Evolutionary conservation across 1,140 invertebrate species (phyloP).

Genomic region (Macrosteles quadrilineatus): DNA sequence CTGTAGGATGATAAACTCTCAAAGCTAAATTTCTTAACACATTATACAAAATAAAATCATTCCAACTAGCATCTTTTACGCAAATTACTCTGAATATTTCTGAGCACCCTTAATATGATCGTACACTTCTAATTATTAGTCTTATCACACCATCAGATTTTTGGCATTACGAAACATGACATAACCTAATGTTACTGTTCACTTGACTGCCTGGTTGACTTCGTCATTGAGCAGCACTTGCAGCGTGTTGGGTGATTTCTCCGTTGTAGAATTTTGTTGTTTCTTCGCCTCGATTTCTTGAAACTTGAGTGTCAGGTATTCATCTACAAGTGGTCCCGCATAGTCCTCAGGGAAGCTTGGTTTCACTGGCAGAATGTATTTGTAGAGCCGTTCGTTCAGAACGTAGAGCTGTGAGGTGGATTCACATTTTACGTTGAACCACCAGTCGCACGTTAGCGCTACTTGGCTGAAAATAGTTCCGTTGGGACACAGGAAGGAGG

Average conservation of each 20-base stretch:
- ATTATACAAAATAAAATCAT: too few relatives aligned
- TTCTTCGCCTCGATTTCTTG: slow-evolving; percentile 69
- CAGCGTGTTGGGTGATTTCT: background rate
- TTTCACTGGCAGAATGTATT: slow-evolving; percentile 80
- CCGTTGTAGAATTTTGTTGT: background rate
- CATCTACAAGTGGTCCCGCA: slow-evolving; percentile 79
- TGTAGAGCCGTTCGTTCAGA: slow-evolving; percentile 83
- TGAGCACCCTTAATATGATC: too few relatives aligned
- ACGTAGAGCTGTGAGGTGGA: slow-evolving; percentile 82
- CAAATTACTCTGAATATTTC: too few relatives aligned
- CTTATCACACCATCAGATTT: background rate
- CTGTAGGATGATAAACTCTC: too few relatives aligned
- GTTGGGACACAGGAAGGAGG: slow-evolving; percentile 87
- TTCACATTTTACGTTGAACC: slow-evolving; percentile 80
- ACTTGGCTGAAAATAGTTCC: slow-evolving; percentile 90
- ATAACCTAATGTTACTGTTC: background rate
- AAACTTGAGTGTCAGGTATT: slow-evolving; percentile 78
- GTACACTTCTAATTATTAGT: too few relatives aligned
- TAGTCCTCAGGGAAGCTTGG: slow-evolving; percentile 88
- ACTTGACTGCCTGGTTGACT: slow-evolving; percentile 9
- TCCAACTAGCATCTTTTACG: too few relatives aligned
- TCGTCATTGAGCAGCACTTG: background rate
- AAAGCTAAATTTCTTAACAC: too few relatives aligned
- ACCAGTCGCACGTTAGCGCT: slow-evolving; percentile 85
- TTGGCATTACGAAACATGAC: background rate